phyloP scores from a whole-genome alignment of 2,797 vertebrate species.

The Avahi laniger region DNA sequence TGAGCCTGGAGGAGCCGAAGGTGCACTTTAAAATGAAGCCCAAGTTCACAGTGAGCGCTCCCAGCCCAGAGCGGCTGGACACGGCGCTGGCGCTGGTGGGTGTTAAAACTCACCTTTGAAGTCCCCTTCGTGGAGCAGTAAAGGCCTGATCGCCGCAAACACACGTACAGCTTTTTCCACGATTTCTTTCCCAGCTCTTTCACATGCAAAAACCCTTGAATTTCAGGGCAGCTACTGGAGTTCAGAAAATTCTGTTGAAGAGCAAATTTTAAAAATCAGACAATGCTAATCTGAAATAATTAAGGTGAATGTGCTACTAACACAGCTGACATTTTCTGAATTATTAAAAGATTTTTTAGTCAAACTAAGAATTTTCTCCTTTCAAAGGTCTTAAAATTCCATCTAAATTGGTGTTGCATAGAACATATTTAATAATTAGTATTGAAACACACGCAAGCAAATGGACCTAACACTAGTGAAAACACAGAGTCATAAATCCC shows the following conservation, averaged over 20 bases:
- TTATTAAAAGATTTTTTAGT: background rate
- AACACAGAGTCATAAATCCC: rapidly evolving
- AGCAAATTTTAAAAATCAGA: constrained; percentile 49
- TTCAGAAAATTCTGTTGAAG: constrained; percentile 95
- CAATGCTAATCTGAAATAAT: background rate
- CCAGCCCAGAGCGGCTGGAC: rapidly evolving
- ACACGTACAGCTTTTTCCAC: constrained; percentile 97
- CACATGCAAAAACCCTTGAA: constrained; percentile 95
- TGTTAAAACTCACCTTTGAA: constrained; percentile 90
- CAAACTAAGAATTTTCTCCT: background rate
- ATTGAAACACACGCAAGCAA: background rate
- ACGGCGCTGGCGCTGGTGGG: background rate
- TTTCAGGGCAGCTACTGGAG: constrained; percentile 96
- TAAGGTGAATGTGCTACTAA: too few relatives aligned
- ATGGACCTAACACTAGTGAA: rapidly evolving
- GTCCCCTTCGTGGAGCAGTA: constrained; percentile 98
- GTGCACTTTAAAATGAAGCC: background rate
- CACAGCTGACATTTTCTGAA: too few relatives aligned
- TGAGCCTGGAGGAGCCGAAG: rapidly evolving
- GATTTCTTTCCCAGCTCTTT: constrained; percentile 96
- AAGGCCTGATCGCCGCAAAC: constrained; percentile 95
- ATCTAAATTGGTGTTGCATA: rapidly evolving
- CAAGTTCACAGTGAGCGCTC: rapidly evolving
- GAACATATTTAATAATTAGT: rapidly evolving
- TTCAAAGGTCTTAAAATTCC: background rate